Conservation (phyloP, 2,113 vertebrate species). For the Acrocephalus kingi region DNA sequence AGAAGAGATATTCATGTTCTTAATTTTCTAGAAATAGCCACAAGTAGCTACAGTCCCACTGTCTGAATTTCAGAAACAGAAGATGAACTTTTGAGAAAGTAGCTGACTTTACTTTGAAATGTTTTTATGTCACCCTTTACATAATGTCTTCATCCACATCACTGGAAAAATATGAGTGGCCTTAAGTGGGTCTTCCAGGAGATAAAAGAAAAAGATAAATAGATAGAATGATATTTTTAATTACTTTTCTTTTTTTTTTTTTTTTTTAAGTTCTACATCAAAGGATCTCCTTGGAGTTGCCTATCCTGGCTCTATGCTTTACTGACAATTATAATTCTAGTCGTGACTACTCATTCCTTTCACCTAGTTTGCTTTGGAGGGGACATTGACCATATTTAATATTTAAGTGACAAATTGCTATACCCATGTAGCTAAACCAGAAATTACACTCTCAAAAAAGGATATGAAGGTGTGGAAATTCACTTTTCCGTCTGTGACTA, state of each 20-base stretch:
- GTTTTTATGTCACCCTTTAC: neutral
- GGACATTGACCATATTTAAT: neutral
- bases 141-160: neutral
- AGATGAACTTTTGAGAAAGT: neutral
- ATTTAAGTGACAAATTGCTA: slow-evolving; percentile 2
- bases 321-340: slow-evolving; percentile 16
- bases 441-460: neutral
- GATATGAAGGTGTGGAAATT: neutral
- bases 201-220: neutral
- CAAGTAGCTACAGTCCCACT: neutral
- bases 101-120: neutral
- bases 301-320: neutral
- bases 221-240: neutral
- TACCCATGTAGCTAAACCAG: neutral
- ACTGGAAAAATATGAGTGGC: neutral
- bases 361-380: slow-evolving; percentile 33
- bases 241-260: neutral
- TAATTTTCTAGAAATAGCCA: neutral
- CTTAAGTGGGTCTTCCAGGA: neutral
- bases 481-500: neutral
- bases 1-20: neutral
- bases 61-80: neutral
- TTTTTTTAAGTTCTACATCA: neutral
- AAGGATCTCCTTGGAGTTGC: neutral
- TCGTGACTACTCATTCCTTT: slow-evolving; percentile 2